Percentiles rank a stretch among this genome's conserved stretches.
phyloP scores from a whole-genome alignment of 2,113 vertebrate genomes.

The Psittacula cyanocephala region DNA sequence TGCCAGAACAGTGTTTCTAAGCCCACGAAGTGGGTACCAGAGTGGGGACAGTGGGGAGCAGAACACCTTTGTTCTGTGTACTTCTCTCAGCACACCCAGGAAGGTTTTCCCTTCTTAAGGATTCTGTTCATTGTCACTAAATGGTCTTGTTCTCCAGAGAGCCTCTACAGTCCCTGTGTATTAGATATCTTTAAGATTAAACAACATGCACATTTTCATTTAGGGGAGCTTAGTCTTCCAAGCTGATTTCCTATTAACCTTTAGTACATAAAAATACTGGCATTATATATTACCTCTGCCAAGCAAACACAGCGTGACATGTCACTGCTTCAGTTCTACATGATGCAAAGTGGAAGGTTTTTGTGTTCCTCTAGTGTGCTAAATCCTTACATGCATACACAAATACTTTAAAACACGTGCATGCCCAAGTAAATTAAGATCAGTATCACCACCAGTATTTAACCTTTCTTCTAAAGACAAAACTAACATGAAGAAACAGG shows the following conservation, averaged over 20 bases:
- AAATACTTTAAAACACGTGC: neutral
- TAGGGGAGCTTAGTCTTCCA: neutral
- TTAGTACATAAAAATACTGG: neutral
- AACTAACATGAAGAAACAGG: neutral
- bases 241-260: neutral
- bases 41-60: neutral
- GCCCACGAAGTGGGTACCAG: neutral
- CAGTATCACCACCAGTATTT: neutral
- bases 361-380: neutral
- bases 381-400: neutral
- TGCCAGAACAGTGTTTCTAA: neutral
- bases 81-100: neutral
- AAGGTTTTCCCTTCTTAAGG: neutral
- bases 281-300: neutral
- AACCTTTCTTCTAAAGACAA: neutral
- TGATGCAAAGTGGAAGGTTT: neutral
- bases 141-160: neutral
- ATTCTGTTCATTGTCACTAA: neutral
- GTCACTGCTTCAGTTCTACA: neutral
- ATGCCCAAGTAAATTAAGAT: neutral
- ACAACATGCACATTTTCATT: neutral
- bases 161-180: neutral
- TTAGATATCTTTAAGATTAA: neutral
- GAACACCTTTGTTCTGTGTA: fast-evolving
- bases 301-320: neutral